Evolutionary conservation across 2,888 invertebrate species (phyloP).

Genomic region (Aproaerema taeniolella): DNA sequence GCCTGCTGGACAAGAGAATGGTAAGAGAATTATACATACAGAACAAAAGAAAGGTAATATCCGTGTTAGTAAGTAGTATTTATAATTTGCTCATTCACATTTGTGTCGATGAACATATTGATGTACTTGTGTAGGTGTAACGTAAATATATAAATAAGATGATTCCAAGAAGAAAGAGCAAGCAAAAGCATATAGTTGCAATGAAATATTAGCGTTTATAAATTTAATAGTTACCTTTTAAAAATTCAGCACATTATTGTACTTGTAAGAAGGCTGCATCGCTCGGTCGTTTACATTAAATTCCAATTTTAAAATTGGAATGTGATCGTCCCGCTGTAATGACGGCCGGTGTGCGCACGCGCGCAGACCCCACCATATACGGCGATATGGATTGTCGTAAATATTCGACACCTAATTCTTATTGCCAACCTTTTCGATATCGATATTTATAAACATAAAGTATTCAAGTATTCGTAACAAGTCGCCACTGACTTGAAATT

Average conservation of each 20-base stretch:
- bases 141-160: too few relatives aligned
- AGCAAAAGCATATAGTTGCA: too few relatives aligned
- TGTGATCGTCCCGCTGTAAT: slow-evolving; percentile 40
- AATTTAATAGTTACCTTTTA: not conserved
- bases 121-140: too few relatives aligned
- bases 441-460: slow-evolving; percentile 27
- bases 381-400: slow-evolving; percentile 39
- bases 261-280: slow-evolving; percentile 26
- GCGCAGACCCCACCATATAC: slow-evolving; percentile 37
- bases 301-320: slow-evolving; percentile 52
- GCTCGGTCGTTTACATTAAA: slow-evolving; percentile 46
- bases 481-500: slow-evolving; percentile 12
- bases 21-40: too few relatives aligned
- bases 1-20: too few relatives aligned
- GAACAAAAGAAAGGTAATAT: too few relatives aligned
- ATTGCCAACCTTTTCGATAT: slow-evolving; percentile 24
- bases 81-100: too few relatives aligned
- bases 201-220: too few relatives aligned
- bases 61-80: too few relatives aligned
- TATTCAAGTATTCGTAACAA: slow-evolving; percentile 18
- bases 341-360: slow-evolving; percentile 44
- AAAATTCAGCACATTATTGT: slow-evolving; percentile 21
- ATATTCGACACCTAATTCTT: slow-evolving; percentile 58
- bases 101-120: too few relatives aligned
- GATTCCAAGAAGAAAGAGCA: too few relatives aligned